These are phyloP conservation scores for Noctua pronuba DNA, from an alignment of 2,888 invertebrate genomes.

Conservation along the genomic window DNA sequence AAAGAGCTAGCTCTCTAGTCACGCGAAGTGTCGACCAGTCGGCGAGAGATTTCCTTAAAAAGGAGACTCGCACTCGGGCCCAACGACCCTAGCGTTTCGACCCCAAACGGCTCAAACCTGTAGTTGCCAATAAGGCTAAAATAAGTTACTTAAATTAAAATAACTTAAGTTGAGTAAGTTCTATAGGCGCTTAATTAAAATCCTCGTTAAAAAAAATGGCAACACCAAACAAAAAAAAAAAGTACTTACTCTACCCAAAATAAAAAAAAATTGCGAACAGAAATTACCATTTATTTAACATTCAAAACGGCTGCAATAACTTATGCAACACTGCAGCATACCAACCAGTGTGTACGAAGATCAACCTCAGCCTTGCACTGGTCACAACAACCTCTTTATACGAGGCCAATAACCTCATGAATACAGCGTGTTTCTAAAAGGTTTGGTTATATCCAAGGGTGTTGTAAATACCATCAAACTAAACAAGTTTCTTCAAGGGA, in stretches of 20 bases:
- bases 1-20: too few relatives aligned
- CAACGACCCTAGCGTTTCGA: too few relatives aligned
- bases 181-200: neutral
- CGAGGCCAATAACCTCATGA: slow-evolving; percentile 61
- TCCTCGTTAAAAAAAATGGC: neutral
- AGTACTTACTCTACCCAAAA: neutral
- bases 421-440: neutral
- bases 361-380: slow-evolving; percentile 66
- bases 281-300: slow-evolving; percentile 27
- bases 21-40: too few relatives aligned
- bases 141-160: too few relatives aligned
- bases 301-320: slow-evolving; percentile 40
- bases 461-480: neutral
- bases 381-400: slow-evolving; percentile 59
- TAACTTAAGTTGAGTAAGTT: too few relatives aligned
- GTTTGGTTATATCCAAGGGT: neutral
- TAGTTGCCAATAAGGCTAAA: too few relatives aligned
- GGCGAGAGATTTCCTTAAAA: too few relatives aligned
- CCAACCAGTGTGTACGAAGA: slow-evolving; percentile 36
- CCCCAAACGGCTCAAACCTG: too few relatives aligned
- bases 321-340: slow-evolving; percentile 57
- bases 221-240: neutral
- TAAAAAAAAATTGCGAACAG: slow-evolving; percentile 20
- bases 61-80: too few relatives aligned
- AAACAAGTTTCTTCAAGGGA: neutral